phyloP scores from a whole-genome alignment of 2,113 vertebrate genomes.

The Neotoma lepida region DNA sequence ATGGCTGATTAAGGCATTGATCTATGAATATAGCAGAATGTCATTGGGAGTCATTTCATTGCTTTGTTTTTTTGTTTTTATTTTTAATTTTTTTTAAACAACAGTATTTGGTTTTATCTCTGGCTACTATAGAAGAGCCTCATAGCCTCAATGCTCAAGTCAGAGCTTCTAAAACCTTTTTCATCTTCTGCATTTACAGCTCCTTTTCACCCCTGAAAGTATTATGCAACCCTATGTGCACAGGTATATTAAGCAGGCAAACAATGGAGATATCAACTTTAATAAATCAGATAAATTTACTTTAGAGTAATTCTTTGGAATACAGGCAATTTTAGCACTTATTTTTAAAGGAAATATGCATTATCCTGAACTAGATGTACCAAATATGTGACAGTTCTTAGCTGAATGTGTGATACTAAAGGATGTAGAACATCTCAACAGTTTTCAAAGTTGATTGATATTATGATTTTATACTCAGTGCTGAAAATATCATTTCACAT shows the following conservation, averaged over 20 bases:
- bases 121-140: neutral
- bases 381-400: neutral
- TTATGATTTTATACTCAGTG: neutral
- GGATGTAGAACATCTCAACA: neutral
- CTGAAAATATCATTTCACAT: neutral
- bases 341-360: neutral
- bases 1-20: too few relatives aligned
- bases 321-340: neutral
- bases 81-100: too few relatives aligned
- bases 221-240: neutral
- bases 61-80: too few relatives aligned
- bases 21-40: too few relatives aligned
- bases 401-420: neutral
- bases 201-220: neutral
- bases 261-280: neutral
- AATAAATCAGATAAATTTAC: neutral
- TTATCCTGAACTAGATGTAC: neutral
- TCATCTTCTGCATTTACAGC: neutral
- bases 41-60: too few relatives aligned
- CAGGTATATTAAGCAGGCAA: neutral
- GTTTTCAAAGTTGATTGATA: neutral
- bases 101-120: neutral
- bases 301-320: neutral
- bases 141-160: neutral
- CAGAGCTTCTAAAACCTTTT: neutral